Evolutionary conservation across 2,113 vertebrate species (phyloP).

Genomic region (Oplegnathus fasciatus): DNA sequence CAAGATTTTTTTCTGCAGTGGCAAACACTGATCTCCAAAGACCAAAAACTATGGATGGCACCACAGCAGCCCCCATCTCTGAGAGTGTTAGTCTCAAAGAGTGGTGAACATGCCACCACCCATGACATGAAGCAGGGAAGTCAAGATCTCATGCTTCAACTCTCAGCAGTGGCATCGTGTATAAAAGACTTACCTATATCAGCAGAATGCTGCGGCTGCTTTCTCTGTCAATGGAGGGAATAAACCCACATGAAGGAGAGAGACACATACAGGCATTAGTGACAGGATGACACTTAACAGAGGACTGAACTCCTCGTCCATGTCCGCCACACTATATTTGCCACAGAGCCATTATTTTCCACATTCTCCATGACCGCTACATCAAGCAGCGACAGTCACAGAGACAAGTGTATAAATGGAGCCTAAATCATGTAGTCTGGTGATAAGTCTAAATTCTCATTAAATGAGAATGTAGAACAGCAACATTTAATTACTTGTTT

Average conservation of each 20-base stretch:
- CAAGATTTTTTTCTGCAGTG: slow-evolving; percentile 19
- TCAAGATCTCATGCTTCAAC: slow-evolving; percentile 68
- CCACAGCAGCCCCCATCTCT: slow-evolving; percentile 39
- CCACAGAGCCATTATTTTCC: slow-evolving; percentile 40
- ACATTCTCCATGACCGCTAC: slow-evolving; percentile 56
- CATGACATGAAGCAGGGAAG: slow-evolving; percentile 63
- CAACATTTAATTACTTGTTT: slow-evolving; percentile 2
- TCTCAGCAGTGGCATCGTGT: slow-evolving; percentile 60
- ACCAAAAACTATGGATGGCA: slow-evolving; percentile 38
- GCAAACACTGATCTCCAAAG: slow-evolving; percentile 43
- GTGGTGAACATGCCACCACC: slow-evolving; percentile 66
- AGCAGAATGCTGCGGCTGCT: slow-evolving; percentile 77
- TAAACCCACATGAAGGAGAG: slow-evolving; percentile 83
- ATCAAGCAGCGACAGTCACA: slow-evolving; percentile 61
- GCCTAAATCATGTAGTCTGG: background rate
- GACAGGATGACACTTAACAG: slow-evolving; percentile 71
- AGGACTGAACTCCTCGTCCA: slow-evolving; percentile 72
- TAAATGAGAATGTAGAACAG: slow-evolving; percentile 56
- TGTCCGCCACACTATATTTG: slow-evolving; percentile 56
- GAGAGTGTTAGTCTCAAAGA: slow-evolving; percentile 50
- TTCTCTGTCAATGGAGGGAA: slow-evolving; percentile 86
- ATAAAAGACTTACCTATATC: slow-evolving; percentile 86
- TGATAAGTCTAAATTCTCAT: slow-evolving; percentile 58
- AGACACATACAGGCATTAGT: slow-evolving; percentile 87
- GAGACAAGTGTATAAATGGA: slow-evolving; percentile 21